phyloP scores from a whole-genome alignment of 2,113 vertebrate genomes.

The Apus apus region DNA sequence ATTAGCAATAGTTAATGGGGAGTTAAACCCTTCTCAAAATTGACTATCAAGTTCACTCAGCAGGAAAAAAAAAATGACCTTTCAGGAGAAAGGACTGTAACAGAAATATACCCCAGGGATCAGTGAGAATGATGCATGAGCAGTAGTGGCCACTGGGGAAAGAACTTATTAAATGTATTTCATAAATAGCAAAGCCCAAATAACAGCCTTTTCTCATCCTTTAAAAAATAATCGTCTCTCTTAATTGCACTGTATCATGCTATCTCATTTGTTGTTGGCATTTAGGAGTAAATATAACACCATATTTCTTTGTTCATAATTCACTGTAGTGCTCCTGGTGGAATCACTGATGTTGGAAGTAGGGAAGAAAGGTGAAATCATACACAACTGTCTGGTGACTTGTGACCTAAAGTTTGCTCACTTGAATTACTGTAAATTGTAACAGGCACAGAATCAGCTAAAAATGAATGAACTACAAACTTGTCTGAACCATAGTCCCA shows the following conservation, averaged over 20 bases:
- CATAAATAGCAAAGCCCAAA: conserved; percentile 31
- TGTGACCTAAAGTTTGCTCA: neutral
- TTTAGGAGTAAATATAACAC: conserved; percentile 30
- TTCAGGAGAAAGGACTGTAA: conserved; percentile 57
- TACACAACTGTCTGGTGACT: neutral
- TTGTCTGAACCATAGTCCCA: neutral
- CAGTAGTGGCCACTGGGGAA: neutral
- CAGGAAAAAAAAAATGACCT: conserved; percentile 12
- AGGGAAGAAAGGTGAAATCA: neutral
- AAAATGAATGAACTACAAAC: neutral
- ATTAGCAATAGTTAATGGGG: conserved; percentile 66
- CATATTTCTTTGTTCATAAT: neutral
- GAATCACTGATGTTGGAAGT: neutral
- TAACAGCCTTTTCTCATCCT: neutral
- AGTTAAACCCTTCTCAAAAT: conserved; percentile 65
- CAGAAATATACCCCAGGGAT: conserved; percentile 48
- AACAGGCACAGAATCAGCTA: neutral
- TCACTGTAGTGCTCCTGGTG: neutral
- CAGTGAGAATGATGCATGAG: neutral
- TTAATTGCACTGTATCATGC: neutral
- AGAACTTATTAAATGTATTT: conserved; percentile 58
- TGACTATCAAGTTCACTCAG: conserved; percentile 47
- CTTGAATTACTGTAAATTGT: neutral
- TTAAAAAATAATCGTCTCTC: conserved; percentile 20
- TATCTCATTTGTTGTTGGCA: conserved; percentile 23